These are phyloP conservation scores for Arrhamphus sclerolepis DNA, from an alignment of 2,797 vertebrate genomes.

Conservation along the genomic window DNA sequence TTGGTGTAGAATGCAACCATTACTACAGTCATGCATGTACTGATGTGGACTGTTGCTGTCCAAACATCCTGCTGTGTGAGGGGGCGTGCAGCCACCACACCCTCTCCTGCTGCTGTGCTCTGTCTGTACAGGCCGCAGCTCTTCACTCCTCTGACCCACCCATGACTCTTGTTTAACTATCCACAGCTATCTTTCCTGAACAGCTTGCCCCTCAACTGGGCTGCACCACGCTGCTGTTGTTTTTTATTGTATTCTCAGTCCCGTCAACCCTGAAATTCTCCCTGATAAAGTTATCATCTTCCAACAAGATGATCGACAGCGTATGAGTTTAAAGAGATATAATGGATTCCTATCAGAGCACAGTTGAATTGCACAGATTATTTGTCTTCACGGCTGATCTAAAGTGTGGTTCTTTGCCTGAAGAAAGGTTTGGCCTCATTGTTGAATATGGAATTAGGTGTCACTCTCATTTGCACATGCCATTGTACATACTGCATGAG, in stretches of 20 bases:
- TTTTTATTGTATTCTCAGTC: constrained; percentile 29
- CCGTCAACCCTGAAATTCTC: constrained; percentile 17
- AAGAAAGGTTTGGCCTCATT: no score
- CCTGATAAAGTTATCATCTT: not conserved
- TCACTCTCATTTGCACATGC: not conserved
- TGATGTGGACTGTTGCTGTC: constrained; percentile 25
- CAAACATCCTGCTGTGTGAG: constrained; percentile 31
- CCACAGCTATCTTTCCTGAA: constrained; percentile 62
- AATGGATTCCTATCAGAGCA: not conserved
- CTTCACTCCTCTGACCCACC: constrained; percentile 51
- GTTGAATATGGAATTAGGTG: not conserved
- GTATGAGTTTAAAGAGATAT: not conserved
- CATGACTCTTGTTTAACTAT: constrained; percentile 55
- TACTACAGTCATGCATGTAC: constrained; percentile 22
- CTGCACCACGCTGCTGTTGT: constrained; percentile 25
- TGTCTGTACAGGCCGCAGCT: constrained; percentile 43
- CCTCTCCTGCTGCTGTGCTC: constrained; percentile 46
- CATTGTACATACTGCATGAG: constrained; percentile 2
- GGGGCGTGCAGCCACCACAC: constrained; percentile 46
- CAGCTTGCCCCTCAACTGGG: constrained; percentile 54
- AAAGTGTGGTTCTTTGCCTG: not conserved
- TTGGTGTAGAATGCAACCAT: not conserved
- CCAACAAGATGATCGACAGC: not conserved
- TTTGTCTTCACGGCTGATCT: not conserved
- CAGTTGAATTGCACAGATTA: no score